Percentiles rank a stretch among this genome's conserved stretches.
phyloP scores from a whole-genome alignment of 2,888 invertebrate species.

The Mimumesa dahlbomi region DNA sequence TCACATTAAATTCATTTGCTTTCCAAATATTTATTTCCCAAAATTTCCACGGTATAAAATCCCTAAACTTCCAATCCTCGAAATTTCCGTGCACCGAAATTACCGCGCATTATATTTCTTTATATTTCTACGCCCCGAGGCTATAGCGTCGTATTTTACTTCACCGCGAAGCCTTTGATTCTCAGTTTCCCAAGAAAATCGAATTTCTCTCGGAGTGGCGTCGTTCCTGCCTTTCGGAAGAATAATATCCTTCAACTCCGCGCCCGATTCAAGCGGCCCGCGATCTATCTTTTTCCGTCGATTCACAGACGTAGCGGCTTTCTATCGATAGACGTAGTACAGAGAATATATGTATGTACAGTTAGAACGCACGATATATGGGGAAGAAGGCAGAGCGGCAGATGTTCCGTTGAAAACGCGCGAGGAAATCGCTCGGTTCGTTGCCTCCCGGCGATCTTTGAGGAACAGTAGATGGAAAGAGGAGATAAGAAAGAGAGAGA shows the following conservation, averaged over 20 bases:
- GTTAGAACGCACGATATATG: constrained; percentile 41
- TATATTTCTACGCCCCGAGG: too few species aligned
- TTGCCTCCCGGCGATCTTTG: constrained; percentile 11
- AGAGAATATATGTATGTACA: constrained; percentile 22
- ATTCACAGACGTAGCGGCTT: constrained; percentile 36
- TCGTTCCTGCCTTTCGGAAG: neutral
- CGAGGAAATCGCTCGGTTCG: constrained; percentile 31
- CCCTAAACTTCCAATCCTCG: too few species aligned
- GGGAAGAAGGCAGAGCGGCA: constrained; percentile 35
- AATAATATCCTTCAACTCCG: neutral
- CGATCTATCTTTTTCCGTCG: constrained; percentile 21
- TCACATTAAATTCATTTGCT: too few species aligned
- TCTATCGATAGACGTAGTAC: constrained; percentile 14
- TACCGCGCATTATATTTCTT: too few species aligned
- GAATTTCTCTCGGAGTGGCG: too few species aligned
- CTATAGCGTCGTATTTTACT: too few species aligned
- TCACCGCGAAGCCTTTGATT: too few species aligned
- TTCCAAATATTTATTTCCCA: too few species aligned
- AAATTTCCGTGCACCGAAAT: too few species aligned
- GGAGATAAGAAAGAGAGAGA: neutral
- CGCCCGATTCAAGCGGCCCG: neutral
- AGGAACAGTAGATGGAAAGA: neutral
- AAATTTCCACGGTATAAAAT: too few species aligned
- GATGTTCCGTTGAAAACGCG: constrained; percentile 58
- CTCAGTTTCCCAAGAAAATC: too few species aligned